Evolutionary conservation across 2,888 invertebrate species (phyloP).

Genomic region (Rhopalosiphum nymphaeae): DNA sequence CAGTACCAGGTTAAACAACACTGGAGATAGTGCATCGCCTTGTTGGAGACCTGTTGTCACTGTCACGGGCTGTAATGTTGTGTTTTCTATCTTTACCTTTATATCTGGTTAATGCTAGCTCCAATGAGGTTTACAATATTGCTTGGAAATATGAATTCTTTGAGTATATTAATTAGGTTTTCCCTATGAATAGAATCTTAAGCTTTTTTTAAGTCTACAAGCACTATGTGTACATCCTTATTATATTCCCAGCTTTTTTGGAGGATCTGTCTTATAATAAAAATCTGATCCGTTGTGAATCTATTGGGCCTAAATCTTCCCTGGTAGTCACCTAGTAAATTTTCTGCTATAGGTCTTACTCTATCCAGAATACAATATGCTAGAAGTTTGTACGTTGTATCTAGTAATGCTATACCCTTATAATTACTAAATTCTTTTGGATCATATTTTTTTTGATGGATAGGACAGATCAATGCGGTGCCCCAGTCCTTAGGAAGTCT

Average conservation of each 20-base stretch:
- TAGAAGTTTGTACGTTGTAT: constrained; percentile 13
- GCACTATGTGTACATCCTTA: background rate
- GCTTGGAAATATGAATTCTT: background rate
- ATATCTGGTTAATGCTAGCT: constrained; percentile 13
- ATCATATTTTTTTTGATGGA: background rate
- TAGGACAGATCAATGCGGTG: background rate
- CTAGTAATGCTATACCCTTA: constrained; percentile 12
- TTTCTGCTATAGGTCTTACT: background rate
- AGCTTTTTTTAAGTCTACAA: constrained; percentile 3
- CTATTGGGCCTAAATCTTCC: background rate
- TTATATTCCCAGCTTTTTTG: background rate
- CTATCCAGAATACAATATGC: constrained; percentile 34
- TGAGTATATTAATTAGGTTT: constrained; percentile 11
- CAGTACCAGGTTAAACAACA: background rate
- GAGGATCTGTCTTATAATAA: constrained; percentile 30
- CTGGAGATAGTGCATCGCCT: background rate
- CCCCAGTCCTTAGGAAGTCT: background rate
- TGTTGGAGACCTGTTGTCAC: too few relatives aligned
- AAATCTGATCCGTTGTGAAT: background rate
- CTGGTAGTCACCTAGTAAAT: background rate
- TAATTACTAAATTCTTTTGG: constrained; percentile 16
- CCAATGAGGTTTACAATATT: constrained; percentile 30
- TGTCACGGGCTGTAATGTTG: too few relatives aligned
- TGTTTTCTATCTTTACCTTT: too few relatives aligned
- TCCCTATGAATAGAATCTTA: background rate